Percentiles rank a stretch among this genome's conserved stretches.
phyloP scores from a whole-genome alignment of 2,113 vertebrate species.

The Enhydra lutris region DNA sequence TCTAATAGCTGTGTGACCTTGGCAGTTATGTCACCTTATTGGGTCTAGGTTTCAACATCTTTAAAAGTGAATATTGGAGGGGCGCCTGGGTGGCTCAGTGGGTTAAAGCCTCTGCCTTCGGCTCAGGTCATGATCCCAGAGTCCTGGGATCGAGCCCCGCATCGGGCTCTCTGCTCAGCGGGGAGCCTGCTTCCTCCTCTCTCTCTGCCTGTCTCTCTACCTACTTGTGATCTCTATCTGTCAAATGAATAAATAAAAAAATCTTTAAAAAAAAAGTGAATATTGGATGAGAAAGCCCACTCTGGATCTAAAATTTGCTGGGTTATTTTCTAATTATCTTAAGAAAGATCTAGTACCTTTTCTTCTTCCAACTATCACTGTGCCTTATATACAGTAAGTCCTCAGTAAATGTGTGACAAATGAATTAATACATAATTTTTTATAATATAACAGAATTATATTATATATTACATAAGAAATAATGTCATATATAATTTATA shows the following conservation, averaged over 20 bases:
- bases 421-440: background rate
- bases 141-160: too few species aligned
- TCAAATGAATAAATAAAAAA: too few species aligned
- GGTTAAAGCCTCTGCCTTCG: too few species aligned
- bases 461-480: background rate
- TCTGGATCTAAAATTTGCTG: background rate
- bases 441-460: background rate
- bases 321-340: constrained; percentile 9
- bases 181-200: too few species aligned
- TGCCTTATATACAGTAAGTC: background rate
- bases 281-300: background rate
- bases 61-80: background rate
- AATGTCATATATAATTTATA: background rate
- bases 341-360: background rate
- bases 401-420: background rate
- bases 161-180: too few species aligned
- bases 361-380: background rate
- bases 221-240: too few species aligned
- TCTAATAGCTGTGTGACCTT: background rate
- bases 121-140: too few species aligned
- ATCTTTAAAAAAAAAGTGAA: too few species aligned
- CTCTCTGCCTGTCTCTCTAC: too few species aligned
- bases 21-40: background rate
- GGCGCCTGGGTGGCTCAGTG: too few species aligned
- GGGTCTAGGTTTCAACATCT: background rate